Evolutionary conservation across 2,113 vertebrate genomes (phyloP).

Genomic region (Phyllostomus hastatus): DNA sequence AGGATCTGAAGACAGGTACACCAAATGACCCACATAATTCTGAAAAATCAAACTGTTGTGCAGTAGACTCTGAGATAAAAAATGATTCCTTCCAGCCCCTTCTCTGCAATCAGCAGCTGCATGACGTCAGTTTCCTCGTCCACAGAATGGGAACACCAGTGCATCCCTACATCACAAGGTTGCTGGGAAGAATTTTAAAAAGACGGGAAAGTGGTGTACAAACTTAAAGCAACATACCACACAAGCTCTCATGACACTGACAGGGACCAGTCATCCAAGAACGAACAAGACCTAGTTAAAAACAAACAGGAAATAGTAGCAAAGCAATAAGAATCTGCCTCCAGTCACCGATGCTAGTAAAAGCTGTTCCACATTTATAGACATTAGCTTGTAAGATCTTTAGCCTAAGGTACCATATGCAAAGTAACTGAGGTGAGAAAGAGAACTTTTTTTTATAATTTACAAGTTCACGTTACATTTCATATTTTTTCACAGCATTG

Average conservation of each 20-base stretch:
- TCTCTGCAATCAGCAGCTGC: background rate
- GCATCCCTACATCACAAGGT: background rate
- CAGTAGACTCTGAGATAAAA: background rate
- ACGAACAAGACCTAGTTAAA: background rate
- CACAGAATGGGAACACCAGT: background rate
- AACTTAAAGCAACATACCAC: background rate
- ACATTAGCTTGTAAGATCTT: background rate
- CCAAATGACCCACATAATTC: background rate
- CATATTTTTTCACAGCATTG: background rate
- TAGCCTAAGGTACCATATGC: background rate
- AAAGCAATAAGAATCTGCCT: background rate
- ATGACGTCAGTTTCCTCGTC: background rate
- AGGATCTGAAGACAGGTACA: background rate
- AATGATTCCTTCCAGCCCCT: background rate
- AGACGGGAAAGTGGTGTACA: background rate
- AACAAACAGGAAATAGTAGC: background rate
- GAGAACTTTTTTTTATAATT: conserved; percentile 7
- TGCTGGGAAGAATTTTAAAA: background rate
- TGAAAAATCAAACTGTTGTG: background rate
- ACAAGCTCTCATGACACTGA: background rate
- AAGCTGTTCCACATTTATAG: background rate
- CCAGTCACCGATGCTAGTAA: background rate
- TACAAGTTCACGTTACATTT: conserved; percentile 7
- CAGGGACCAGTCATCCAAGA: background rate
- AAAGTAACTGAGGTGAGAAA: conserved; percentile 39